Conservation (phyloP, 2,113 vertebrate genomes). For the Lepus europaeus region DNA sequence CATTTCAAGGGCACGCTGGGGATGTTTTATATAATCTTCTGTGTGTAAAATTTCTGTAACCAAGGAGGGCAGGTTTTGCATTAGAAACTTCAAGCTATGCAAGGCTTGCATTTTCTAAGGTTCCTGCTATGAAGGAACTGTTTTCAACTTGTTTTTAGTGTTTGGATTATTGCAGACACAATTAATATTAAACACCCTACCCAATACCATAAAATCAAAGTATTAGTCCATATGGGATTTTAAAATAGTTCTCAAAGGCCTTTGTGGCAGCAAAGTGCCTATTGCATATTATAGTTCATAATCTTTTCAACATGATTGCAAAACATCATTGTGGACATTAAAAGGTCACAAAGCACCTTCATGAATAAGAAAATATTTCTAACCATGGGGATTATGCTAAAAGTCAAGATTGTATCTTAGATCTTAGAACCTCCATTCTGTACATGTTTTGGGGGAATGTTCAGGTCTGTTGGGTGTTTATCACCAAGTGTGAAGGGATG, state of each 20-base stretch:
- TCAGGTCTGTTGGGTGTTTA: not conserved
- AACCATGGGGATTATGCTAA: slow-evolving; percentile 38
- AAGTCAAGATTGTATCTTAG: not conserved
- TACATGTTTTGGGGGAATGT: not conserved
- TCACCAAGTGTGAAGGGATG: not conserved
- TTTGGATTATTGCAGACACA: slow-evolving; percentile 4
- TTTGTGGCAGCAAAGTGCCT: not conserved
- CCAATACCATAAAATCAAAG: not conserved
- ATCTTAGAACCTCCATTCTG: slow-evolving; percentile 27
- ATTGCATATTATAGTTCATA: not conserved
- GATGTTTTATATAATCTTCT: not conserved
- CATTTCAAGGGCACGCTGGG: not conserved
- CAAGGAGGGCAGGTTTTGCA: not conserved
- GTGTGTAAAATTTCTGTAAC: not conserved
- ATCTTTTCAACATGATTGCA: not conserved
- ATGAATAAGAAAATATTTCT: slow-evolving; percentile 13
- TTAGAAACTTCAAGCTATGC: slow-evolving; percentile 46
- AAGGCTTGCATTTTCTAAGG: slow-evolving; percentile 34
- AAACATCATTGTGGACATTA: slow-evolving; percentile 10
- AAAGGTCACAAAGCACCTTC: not conserved
- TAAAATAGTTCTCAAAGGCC: slow-evolving; percentile 12
- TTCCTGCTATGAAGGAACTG: not conserved
- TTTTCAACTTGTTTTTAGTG: slow-evolving; percentile 33
- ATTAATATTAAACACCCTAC: not conserved
- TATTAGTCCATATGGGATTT: not conserved